Conservation (phyloP, 2,113 vertebrate genomes). For the Choloepus hoffmanni region DNA sequence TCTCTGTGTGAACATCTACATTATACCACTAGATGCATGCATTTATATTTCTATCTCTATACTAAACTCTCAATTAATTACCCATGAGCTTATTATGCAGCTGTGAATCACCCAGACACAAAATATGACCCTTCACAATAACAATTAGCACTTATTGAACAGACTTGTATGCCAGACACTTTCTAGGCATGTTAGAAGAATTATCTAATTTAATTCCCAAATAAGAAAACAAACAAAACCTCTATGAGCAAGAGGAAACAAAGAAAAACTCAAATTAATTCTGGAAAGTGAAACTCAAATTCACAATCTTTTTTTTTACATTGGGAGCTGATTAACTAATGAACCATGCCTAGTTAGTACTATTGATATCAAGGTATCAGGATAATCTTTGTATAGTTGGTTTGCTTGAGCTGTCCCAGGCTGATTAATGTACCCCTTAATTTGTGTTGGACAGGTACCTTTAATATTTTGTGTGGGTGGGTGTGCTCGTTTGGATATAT, state of each 20-base stretch:
- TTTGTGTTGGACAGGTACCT: neutral
- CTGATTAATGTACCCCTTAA: neutral
- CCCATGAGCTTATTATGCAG: neutral
- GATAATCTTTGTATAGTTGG: neutral
- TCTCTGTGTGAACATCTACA: constrained; percentile 16
- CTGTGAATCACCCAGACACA: neutral
- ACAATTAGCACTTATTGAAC: constrained; percentile 32
- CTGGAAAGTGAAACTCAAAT: constrained; percentile 14
- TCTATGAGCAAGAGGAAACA: neutral
- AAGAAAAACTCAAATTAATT: constrained; percentile 44
- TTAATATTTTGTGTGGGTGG: neutral
- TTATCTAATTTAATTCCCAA: constrained; percentile 48
- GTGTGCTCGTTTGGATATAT: too few species aligned
- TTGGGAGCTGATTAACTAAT: neutral
- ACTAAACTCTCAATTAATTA: constrained; percentile 34
- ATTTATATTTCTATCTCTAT: constrained; percentile 22
- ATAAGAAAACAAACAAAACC: neutral
- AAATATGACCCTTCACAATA: constrained; percentile 28
- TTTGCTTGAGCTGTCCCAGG: neutral
- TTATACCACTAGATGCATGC: neutral
- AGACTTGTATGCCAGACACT: neutral
- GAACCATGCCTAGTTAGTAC: neutral
- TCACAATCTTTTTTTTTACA: neutral
- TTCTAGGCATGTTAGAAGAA: constrained; percentile 40
- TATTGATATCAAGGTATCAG: neutral